Conservation (phyloP, 2,888 invertebrate species). For the Clivina fossor region DNA sequence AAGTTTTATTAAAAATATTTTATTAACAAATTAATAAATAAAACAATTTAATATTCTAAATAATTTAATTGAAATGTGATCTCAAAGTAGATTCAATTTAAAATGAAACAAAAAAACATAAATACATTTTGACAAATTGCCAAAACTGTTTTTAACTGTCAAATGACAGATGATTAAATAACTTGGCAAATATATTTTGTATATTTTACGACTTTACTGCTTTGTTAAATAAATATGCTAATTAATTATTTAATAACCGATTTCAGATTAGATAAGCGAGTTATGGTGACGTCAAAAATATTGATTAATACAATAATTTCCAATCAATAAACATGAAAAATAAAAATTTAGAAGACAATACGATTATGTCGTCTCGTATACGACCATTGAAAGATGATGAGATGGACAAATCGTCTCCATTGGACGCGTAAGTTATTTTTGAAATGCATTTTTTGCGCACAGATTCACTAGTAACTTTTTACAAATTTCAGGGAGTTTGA, state of each 20-base stretch:
- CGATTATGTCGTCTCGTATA: conserved; percentile 18
- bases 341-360: conserved; percentile 20
- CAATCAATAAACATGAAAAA: conserved; percentile 19
- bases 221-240: not conserved
- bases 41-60: too few species aligned
- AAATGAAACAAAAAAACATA: too few species aligned
- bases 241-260: not conserved
- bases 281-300: conserved; percentile 20
- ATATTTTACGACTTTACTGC: not conserved
- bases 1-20: too few species aligned
- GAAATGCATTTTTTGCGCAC: too few species aligned
- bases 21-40: too few species aligned
- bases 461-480: not conserved
- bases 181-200: not conserved
- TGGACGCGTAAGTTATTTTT: too few species aligned
- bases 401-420: too few species aligned
- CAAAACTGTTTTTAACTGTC: too few species aligned
- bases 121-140: too few species aligned
- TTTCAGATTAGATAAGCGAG: conserved; percentile 21
- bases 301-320: conserved; percentile 11
- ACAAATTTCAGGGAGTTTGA: conserved; percentile 12
- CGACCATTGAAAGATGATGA: conserved; percentile 9
- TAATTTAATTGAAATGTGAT: too few species aligned
- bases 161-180: too few species aligned
- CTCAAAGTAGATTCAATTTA: too few species aligned